Evolutionary conservation across 2,113 vertebrate genomes (phyloP).

Genomic region (Cacatua alba): DNA sequence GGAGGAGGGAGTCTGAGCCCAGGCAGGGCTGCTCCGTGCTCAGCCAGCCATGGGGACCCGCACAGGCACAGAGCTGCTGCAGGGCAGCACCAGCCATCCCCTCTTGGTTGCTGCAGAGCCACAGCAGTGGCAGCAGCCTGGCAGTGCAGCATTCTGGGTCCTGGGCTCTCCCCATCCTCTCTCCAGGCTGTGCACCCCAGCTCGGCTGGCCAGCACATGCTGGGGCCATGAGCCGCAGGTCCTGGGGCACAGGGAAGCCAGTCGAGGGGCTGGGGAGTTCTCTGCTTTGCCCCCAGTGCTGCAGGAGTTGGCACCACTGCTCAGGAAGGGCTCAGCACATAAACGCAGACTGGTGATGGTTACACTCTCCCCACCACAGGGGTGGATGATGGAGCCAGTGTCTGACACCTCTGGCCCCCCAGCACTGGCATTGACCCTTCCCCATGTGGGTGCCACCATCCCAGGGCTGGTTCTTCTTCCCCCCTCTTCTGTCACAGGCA

Average conservation of each 20-base stretch:
- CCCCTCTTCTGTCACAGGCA: fast-evolving
- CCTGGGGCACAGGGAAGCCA: too few relatives aligned
- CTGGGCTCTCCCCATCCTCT: not conserved
- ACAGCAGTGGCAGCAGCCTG: not conserved
- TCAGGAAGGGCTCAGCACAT: not conserved
- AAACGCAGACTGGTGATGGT: fast-evolving
- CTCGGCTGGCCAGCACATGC: not conserved
- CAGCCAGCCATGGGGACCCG: fast-evolving
- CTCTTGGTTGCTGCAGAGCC: not conserved
- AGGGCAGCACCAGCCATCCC: not conserved
- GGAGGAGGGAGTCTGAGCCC: not conserved
- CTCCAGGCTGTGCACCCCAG: fast-evolving
- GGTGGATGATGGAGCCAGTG: not conserved
- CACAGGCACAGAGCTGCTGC: not conserved
- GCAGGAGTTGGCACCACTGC: not conserved
- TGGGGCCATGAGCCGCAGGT: not conserved
- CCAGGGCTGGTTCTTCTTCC: not conserved
- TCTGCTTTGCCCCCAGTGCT: not conserved
- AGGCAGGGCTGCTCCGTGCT: not conserved
- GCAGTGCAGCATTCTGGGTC: fast-evolving
- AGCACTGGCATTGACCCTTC: not conserved
- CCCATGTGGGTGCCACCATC: fast-evolving
- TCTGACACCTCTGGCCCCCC: not conserved
- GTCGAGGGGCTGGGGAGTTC: fast-evolving
- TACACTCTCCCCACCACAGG: not conserved